Conservation (phyloP, 1,140 invertebrate genomes). For the Chlorops oryzae region DNA sequence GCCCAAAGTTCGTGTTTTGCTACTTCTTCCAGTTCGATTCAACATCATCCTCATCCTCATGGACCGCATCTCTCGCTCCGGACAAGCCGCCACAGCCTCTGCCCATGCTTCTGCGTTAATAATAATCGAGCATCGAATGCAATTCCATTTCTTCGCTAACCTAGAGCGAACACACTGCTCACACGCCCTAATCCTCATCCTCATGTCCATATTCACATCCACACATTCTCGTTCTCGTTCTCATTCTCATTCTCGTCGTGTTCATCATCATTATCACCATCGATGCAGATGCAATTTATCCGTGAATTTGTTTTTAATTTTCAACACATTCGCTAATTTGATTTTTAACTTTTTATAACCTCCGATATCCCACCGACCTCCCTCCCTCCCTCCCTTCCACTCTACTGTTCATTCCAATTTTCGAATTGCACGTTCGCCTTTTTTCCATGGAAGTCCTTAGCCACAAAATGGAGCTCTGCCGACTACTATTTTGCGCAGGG, state of each 20-base stretch:
- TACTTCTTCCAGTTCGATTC: background rate
- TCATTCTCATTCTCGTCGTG: constrained; percentile 16
- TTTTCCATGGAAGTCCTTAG: constrained; percentile 17
- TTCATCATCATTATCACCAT: constrained; percentile 41
- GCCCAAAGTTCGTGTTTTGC: background rate
- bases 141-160: background rate
- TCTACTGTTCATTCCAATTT: background rate
- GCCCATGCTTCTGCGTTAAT: no score
- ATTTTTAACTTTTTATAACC: constrained; percentile 46
- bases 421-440: background rate
- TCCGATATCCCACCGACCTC: constrained; percentile 21
- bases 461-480: constrained; percentile 10
- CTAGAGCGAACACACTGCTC: background rate
- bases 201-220: background rate
- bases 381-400: constrained; percentile 26
- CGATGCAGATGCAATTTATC: constrained; percentile 46
- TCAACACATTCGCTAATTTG: constrained; percentile 49
- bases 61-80: background rate
- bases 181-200: background rate
- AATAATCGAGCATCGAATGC: no score
- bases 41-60: background rate
- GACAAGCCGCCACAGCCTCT: background rate
- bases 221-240: background rate
- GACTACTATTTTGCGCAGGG: background rate
- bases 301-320: constrained; percentile 49